Evolutionary conservation across 1,140 invertebrate species (phyloP), one percentile per base, ranked within the genome.

Genomic region (Ostrea denselamellosa): DNA sequence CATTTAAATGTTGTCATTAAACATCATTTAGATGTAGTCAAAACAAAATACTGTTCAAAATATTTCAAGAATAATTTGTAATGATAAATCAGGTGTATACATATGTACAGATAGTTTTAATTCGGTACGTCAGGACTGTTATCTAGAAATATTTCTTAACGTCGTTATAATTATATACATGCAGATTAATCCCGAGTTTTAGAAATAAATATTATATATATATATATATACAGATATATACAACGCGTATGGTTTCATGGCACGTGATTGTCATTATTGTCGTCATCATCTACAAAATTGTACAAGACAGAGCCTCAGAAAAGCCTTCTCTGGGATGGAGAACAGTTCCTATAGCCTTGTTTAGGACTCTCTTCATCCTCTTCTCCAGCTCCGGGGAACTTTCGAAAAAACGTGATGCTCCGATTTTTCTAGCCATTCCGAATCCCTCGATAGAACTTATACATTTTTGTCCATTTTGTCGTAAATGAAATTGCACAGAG

Each of bases 331-430:
- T 81, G 19, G 86, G 88, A 17, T 68, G 51, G 7, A 92, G 85
- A 12, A 92, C 92, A 0, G 92, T 91, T 1, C 86, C 90, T 53
- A 92, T 90, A 22, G 92, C 92, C 52, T 87, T 88, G 84, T 92
- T 91, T 56, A 92, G 90, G 51, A 89, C 86, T n/a, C 88, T 89
- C 17, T 91, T 85, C 17, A 92, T 84, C 12, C 90, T 90, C 58
- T 91, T 92, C 86, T 92, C 91, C 82, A 90, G 88, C 17, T 86
- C 87, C 5, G 98, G 97, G 0, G 91, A 92, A 81, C 90, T 90
- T 85, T 93, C 92, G 9, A 93, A 88, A 84, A 92, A 93, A 28
- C 89, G 88, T 0, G 91, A 89, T 3, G 90, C 91, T 8, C 90
- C 92, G 4, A 92, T 28, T 54, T 83, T 71, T 56, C 88, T 87